Evolutionary conservation across 1,140 invertebrate genomes (phyloP), one percentile per base, ranked within the genome.

Genomic region (Sminthurinus signatus): DNA sequence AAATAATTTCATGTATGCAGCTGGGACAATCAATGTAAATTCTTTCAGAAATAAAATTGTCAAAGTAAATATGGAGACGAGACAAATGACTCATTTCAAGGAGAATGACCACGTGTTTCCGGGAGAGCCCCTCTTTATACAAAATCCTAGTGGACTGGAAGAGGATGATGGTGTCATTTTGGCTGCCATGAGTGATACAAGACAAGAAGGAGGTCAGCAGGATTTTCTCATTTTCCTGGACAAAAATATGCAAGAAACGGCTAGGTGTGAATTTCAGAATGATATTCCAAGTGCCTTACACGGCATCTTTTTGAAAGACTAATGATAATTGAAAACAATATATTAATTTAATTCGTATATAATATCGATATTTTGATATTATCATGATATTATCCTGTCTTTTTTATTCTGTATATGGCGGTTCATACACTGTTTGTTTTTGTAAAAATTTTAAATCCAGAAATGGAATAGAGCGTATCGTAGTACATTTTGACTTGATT

Each of bases 161-260:
- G 76, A 78, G 70, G 77, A 78, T 63, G 77, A 77, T 65, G 76
- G 73, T 0, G 25, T 75, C 21, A 46, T 75, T 48, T 48, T 75
- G 21, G 60, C 68, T 5, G 60, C 62, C 48, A 58, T 74, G 46
- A 67, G 66, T 36, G 69, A 75, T 58, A 65, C 72, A 0, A 68
- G 73, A 29, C 42, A 62, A 2, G 67, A 67, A 23, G 51, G 70
- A 8, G 5, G 15, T 8, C 5, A 36, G 15, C 65, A 73, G 10
- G 73, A 76, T 64, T 79, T 74, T 60, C 58, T 80, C 15, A 32
- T 78, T 5, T 70, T 80, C 29, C 67, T 80, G 42, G 75, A 80
- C 68, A 70, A 72, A 48, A 74, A 67, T 28, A 70, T 80, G 67
- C 74, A 65, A 39, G 78, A 80, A 72, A 54, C 80, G 0, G 78